phyloP scores from a whole-genome alignment of 2,113 vertebrate species.

The Cavia porcellus region DNA sequence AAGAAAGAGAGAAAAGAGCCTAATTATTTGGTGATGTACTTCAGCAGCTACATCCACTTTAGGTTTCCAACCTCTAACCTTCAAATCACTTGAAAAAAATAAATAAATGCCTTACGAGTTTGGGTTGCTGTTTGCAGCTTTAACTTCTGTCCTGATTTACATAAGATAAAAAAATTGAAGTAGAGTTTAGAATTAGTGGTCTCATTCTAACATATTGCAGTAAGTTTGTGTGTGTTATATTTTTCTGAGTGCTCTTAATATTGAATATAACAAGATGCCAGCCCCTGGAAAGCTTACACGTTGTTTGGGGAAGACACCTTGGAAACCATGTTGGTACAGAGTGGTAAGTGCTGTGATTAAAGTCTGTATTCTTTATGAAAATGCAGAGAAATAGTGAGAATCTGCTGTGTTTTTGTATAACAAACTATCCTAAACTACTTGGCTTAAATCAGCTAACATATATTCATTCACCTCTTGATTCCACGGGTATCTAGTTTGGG shows the following conservation, averaged over 20 bases:
- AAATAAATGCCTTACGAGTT: not conserved
- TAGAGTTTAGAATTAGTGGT: not conserved
- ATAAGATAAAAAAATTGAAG: not conserved
- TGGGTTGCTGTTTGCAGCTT: not conserved
- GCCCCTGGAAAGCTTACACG: no score
- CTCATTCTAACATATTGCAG: not conserved
- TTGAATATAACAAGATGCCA: not conserved
- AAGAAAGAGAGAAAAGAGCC: not conserved
- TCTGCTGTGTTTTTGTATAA: not conserved
- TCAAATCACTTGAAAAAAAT: not conserved
- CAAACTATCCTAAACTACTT: not conserved
- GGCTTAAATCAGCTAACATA: not conserved
- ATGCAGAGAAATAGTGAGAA: not conserved
- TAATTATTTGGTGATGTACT: not conserved
- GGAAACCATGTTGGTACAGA: not conserved
- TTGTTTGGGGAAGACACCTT: not conserved
- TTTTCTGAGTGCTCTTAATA: not conserved
- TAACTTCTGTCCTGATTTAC: not conserved
- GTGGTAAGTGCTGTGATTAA: not conserved
- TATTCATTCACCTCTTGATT: not conserved
- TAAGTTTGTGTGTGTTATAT: not conserved
- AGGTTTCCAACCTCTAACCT: not conserved
- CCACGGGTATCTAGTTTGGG: not conserved
- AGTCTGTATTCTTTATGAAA: not conserved
- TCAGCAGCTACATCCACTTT: not conserved